phyloP scores from a whole-genome alignment of 2,888 invertebrate species.

The Pammene fasciana region DNA sequence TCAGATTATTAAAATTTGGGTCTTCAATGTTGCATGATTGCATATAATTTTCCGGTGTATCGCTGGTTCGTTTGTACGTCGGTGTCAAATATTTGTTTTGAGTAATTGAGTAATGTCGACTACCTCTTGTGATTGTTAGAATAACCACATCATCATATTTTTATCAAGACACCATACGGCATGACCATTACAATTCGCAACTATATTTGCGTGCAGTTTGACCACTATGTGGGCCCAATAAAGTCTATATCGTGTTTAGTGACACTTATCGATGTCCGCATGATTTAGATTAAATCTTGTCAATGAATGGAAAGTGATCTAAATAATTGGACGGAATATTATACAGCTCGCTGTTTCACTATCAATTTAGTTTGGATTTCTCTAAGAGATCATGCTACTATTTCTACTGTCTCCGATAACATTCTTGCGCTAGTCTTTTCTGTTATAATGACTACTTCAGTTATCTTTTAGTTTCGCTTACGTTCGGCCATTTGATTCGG shows the following conservation, averaged over 20 bases:
- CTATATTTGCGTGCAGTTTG: neutral
- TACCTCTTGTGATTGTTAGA: neutral
- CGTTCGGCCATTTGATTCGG: neutral
- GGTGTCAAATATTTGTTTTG: neutral
- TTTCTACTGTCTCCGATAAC: constrained; percentile 7
- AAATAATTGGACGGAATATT: constrained; percentile 17
- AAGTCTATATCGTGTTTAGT: constrained; percentile 1
- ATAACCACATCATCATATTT: neutral
- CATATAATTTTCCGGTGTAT: constrained; percentile 21
- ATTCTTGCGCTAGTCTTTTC: neutral
- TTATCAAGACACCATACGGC: constrained; percentile 10
- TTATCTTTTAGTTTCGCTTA: neutral
- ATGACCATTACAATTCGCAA: constrained; percentile 6
- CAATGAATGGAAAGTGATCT: constrained; percentile 30
- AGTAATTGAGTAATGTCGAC: neutral
- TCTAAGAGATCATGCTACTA: constrained; percentile 7
- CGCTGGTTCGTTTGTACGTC: neutral
- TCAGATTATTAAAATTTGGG: neutral
- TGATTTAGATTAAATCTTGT: constrained; percentile 22
- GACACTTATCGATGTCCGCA: constrained; percentile 7
- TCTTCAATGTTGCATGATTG: constrained; percentile 16
- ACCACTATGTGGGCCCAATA: neutral
- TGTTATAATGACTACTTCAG: neutral
- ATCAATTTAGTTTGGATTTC: constrained; percentile 27
- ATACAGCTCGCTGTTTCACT: constrained; percentile 16